These are phyloP conservation scores for Lepus timidus DNA, from an alignment of 2,113 vertebrate genomes.

Conservation along the genomic window DNA sequence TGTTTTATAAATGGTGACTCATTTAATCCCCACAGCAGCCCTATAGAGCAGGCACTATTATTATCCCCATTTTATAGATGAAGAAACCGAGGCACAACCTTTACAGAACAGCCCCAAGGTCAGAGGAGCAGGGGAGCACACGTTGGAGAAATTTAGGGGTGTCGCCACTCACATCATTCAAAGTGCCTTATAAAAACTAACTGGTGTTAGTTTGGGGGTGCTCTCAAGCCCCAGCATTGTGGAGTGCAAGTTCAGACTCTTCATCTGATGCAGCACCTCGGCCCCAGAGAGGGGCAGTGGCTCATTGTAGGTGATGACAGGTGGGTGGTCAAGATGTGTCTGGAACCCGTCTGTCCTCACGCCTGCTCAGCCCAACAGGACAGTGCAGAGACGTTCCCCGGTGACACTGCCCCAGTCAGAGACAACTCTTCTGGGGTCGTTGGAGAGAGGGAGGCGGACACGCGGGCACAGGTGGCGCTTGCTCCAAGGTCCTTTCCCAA, in stretches of 20 bases:
- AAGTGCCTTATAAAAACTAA: neutral
- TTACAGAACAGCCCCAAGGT: conserved; percentile 14
- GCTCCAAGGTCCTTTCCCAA: neutral
- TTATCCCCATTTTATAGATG: neutral
- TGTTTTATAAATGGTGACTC: neutral
- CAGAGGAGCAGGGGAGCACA: neutral
- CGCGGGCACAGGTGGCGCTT: neutral
- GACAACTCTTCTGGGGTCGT: neutral
- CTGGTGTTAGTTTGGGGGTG: neutral
- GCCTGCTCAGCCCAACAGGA: neutral
- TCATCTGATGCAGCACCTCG: neutral
- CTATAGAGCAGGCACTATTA: neutral
- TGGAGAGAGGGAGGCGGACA: neutral
- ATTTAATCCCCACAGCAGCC: neutral
- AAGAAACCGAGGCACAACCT: neutral
- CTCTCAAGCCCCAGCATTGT: neutral
- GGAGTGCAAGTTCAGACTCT: neutral
- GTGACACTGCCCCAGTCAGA: neutral
- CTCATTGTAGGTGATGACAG: neutral
- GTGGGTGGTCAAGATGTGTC: neutral
- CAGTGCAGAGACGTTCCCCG: neutral
- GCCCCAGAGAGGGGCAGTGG: neutral
- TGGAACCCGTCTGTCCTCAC: neutral
- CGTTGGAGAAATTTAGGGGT: neutral
- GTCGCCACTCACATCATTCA: neutral